Base-by-base conservation (phyloP, 2,113 vertebrate species). In the Elachura formosa region DNA sequence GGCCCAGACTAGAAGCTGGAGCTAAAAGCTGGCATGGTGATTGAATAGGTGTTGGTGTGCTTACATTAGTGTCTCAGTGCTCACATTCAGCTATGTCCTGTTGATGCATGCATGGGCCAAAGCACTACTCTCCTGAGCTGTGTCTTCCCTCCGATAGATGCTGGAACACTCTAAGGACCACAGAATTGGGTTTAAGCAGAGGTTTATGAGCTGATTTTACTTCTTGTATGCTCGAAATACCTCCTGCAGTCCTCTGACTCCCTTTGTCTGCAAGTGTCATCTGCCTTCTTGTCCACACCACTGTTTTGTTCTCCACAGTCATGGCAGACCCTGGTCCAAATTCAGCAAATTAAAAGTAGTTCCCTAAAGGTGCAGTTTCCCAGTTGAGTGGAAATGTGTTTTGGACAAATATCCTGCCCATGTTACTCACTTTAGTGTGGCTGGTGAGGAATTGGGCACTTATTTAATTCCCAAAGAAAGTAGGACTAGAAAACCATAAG, bases 351-450 rank as follows among this genome's bases (percentile, higher is more conserved):
- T 17, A 13, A 74, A 74, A 13, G 34, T 58, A 45, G 33, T 61
- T 84, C 23, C 12, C 40, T n/a, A 28, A 68, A 63, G 49, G 5
- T 54, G 25, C 29, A 68, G 34, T 79, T 89, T 78, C 61, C 71
- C 20, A 56, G 25, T 5, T 74, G 8, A 49, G 3, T 36, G 29
- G 67, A 72, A 84, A 33, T 23, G 6, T 24, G 25, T 72, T 80
- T 90, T 68, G 58, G 34, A 41, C 38, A 63, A 67, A 41, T 8
- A 29, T 14, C 10, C 25, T 5, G 26, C 19, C 16, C 12, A 1
- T 1, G 0, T 48, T 49, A 26, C 25, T 80, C 19, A 15, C 22
- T 80, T 68, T 73, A 77, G 36, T 1, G 0, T 45, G 48, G 28
- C 38, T 76, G 19, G 11, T 55, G 29, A 33, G 38, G 46, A 75